phyloP scores from a whole-genome alignment of 2,888 invertebrate genomes.

The Meghimatium bilineatum region DNA sequence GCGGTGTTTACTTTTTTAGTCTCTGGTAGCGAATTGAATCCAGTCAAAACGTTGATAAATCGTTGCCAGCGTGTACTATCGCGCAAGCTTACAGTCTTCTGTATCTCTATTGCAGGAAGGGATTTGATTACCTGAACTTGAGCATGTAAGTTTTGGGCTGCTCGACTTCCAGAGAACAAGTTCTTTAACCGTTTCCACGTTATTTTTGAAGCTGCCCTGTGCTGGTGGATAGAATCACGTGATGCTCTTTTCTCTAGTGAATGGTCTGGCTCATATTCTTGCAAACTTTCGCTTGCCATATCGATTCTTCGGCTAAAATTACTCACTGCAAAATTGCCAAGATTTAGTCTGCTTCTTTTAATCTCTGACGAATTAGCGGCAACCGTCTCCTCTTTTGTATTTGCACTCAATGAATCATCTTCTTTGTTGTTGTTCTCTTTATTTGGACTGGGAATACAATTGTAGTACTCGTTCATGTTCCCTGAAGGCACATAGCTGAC shows the following conservation, averaged over 20 bases:
- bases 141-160: neutral
- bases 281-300: constrained; percentile 17
- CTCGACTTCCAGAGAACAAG: constrained; percentile 35
- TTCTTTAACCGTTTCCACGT: constrained; percentile 38
- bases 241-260: constrained; percentile 3
- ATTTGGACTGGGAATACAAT: constrained; percentile 29
- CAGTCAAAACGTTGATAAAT: constrained; percentile 37
- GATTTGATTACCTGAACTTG: neutral
- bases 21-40: constrained; percentile 36
- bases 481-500: constrained; percentile 40
- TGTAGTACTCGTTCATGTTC: constrained; percentile 36
- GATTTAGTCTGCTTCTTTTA: constrained; percentile 9
- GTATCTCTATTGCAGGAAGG: neutral
- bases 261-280: constrained; percentile 14
- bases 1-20: neutral
- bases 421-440: neutral
- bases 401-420: neutral
- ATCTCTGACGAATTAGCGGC: neutral
- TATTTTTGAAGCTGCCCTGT: neutral
- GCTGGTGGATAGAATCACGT: neutral
- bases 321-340: constrained; percentile 31
- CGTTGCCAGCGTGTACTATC: constrained; percentile 25
- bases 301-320: constrained; percentile 38
- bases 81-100: neutral
- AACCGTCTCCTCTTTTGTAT: neutral